Evolutionary conservation across 2,888 invertebrate genomes (phyloP), one percentile per base, ranked within the genome.

Genomic region (Amiota minor): DNA sequence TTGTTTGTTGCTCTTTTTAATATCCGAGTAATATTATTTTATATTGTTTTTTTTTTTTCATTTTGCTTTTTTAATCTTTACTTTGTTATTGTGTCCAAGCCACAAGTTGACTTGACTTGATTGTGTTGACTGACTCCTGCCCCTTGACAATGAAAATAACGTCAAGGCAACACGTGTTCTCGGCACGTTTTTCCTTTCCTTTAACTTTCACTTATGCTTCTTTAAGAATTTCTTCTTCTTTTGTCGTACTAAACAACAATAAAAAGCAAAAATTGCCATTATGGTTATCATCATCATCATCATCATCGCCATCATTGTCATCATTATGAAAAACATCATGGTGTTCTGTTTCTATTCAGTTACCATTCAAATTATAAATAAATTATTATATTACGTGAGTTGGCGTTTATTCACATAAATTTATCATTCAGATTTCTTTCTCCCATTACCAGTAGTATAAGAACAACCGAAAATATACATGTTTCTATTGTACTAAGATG

Each of bases 381-480:
- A 71, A 74, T 79, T 76, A 80, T 81, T 79, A 78, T 72, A 76
- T 80, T 79, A 77, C 71, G 72, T 76, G 76, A 76, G 74, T 70
- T 76, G 75, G 75, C 71, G 72, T 74, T 75, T 18, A 18, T 10
- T 20, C 16, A 53, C 16, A 18, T 59, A 18, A 35, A 35, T 35
- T 35, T 35, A 35, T 35, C 35, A 35, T 35, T 35, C 35, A 35
- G 4, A 62, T 35, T 12, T 62, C 45, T 23, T 61, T 61, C 9
- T 18, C n/a, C n/a, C n/a, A n/a, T n/a, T n/a, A n/a, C n/a, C n/a
- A n/a, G n/a, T n/a, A n/a, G n/a, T n/a, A n/a, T n/a, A n/a, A n/a
- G n/a, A n/a, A n/a, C n/a, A n/a, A n/a, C n/a, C n/a, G n/a, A n/a
- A n/a, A n/a, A n/a, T n/a, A n/a, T n/a, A n/a, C n/a, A n/a, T n/a